Base-by-base conservation (phyloP, 2,888 invertebrate genomes). In the Notocelia uddmanniana region DNA sequence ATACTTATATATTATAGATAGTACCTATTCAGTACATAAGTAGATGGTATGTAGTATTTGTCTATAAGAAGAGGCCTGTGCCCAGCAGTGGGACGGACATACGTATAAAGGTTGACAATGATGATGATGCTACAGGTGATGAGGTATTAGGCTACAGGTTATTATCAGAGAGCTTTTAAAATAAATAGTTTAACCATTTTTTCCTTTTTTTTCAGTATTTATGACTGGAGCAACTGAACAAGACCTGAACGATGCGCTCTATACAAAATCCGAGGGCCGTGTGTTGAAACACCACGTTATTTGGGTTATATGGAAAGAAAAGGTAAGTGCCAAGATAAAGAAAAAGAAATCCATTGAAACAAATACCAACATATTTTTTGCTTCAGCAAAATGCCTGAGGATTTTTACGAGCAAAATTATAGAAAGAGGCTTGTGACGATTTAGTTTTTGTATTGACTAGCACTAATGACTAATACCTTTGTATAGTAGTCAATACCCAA, bases 271-370 rank as follows among this genome's bases (percentile, higher is more conserved):
- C 0, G 76, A 71, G 15, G 85, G 80, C 0, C 76, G 76, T 0
- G 74, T 81, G 0, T 76, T 85, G 1, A 78, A 73, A 0, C 74
- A 77, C 2, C 83, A 89, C 0, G 82, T 91, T 0, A 86, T 89
- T 68, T 92, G 91, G 91, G 76, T 92, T 18, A 78, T 91, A 26
- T 92, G 89, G 86, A 79, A 83, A 45, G 77, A 81, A 9, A 78
- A 74, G 79, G 91, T 90, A 54, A 59, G 41, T 15, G 15, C 37
- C 5, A 6, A 15, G 41, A 9, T 34, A 34, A 11, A 13, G 1
- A 37, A 2, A 37, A 37, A 5, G 15, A 15, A 15, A 15, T 15
- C 11, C 15, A 15, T 15, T 41, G 5, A n/a, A 45, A 45, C 31
- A 31, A 31, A 31, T n/a, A n/a, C n/a, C n/a, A n/a, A 31, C 31